Base-by-base conservation (phyloP, 2,888 invertebrate species). In the Stramonita haemastoma region DNA sequence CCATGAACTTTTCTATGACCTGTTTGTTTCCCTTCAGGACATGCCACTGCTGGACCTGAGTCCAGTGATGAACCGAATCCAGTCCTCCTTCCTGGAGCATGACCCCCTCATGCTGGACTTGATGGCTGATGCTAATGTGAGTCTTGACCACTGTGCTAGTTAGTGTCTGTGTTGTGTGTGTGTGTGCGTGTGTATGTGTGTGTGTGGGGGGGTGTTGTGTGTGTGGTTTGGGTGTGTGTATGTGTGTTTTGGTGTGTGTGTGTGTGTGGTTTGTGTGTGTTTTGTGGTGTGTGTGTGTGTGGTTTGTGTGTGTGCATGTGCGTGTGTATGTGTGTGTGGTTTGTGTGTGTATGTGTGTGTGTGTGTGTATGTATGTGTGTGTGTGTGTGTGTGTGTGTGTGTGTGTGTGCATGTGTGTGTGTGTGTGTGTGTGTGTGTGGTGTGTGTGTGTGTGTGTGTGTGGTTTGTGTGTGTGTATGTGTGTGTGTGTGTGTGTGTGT, bases 51-150 rank as follows among this genome's bases (percentile, higher is more conserved):
- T 95, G 19, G 93, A 94, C 88, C 88, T 94, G n/a, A 92, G 92
- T 36, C 90, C 91, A 13, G 90, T 95, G 66, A 93, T 93, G 93
- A 93, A 94, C 87, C 92, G 92, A 22, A 88, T 95, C 26, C 94
- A 95, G 91, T 93, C 92, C 22, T 92, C 91, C 26, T 94, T 94
- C 90, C 89, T 94, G 79, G 94, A 93, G 32, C 91, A 93, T 60
- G 93, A 92, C 57, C 95, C 95, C 56, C 92, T 95, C 11, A 90
- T 95, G 90, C 91, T 95, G 26, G 95, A 95, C 91, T 92, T 95
- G 70, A 92, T 94, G 34, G 91, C 93, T 13, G 94, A 95, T 66
- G 94, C 93, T 83, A 93, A 93, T 91, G 95, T 95, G 91, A 93
- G 92, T 90, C 34, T 26, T 60, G 73, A 73, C 8, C 26, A 22